A percentile compares a stretch with the other conserved stretches of the same genome.
These are phyloP conservation scores for Caenorhabditis macrosperma DNA, from an alignment of 2,888 invertebrate genomes.

Conservation along the genomic window DNA sequence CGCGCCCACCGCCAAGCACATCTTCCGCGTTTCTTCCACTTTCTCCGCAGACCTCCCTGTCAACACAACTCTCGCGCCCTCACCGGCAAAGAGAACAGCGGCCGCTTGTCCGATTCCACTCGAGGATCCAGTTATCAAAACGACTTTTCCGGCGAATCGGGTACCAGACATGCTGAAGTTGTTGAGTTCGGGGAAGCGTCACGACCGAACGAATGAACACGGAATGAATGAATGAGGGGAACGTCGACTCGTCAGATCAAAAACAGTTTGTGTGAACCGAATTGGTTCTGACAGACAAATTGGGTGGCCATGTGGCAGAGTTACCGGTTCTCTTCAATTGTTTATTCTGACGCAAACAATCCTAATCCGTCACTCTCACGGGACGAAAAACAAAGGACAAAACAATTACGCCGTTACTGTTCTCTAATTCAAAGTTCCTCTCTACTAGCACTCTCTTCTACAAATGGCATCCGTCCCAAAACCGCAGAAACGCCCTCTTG, in stretches of 20 bases:
- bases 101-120: constrained; percentile 66
- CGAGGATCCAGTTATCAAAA: constrained; percentile 59
- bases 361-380: not conserved
- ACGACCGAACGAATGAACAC: not conserved
- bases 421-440: not conserved
- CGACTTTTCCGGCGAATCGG: constrained; percentile 55
- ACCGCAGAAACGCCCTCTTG: constrained; percentile 50
- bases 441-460: constrained; percentile 13
- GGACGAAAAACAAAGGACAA: constrained; percentile 9
- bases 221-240: not conserved
- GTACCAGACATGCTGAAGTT: constrained; percentile 17
- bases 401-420: constrained; percentile 17
- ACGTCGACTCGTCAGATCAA: not conserved
- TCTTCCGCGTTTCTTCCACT: constrained; percentile 46
- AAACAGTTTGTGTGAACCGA: constrained; percentile 5
- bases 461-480: constrained; percentile 54
- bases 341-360: constrained; percentile 31
- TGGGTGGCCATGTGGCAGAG: constrained; percentile 7
- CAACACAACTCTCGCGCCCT: constrained; percentile 62
- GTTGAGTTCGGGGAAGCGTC: too few relatives aligned
- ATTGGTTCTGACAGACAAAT: constrained; percentile 23
- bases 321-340: constrained; percentile 25
- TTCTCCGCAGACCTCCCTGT: constrained; percentile 58
- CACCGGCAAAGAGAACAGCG: constrained; percentile 54
- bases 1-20: constrained; percentile 47